A percentile compares a stretch with the other conserved stretches of the same genome.
phyloP scores from a whole-genome alignment of 2,113 vertebrate species.

The Chaetodon auriga region DNA sequence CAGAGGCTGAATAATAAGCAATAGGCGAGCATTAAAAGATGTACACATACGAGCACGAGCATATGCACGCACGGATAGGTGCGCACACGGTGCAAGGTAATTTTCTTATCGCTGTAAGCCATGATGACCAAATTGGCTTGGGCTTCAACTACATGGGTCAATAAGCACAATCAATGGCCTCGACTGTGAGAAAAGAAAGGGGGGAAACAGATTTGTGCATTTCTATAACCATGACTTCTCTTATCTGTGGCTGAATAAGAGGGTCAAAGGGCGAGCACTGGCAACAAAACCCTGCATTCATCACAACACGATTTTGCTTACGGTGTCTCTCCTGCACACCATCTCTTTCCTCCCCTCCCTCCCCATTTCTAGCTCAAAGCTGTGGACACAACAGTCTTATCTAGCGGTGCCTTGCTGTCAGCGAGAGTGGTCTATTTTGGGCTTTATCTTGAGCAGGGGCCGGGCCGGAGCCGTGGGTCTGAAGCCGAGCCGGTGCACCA shows the following conservation, averaged over 20 bases:
- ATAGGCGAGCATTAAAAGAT: constrained; percentile 8
- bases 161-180: constrained; percentile 69
- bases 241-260: constrained; percentile 59
- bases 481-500: constrained; percentile 64
- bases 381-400: constrained; percentile 80
- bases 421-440: constrained; percentile 79
- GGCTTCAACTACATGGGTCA: constrained; percentile 67
- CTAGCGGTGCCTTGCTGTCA: constrained; percentile 76
- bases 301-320: constrained; percentile 32
- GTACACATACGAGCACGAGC: background rate
- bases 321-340: constrained; percentile 8
- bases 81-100: constrained; percentile 27
- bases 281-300: constrained; percentile 29
- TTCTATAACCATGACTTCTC: constrained; percentile 36
- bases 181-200: constrained; percentile 39
- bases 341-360: background rate
- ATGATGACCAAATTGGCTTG: constrained; percentile 56
- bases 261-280: constrained; percentile 55
- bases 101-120: constrained; percentile 74
- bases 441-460: constrained; percentile 81
- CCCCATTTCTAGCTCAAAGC: constrained; percentile 54
- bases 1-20: constrained; percentile 46
- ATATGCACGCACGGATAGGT: background rate
- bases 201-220: constrained; percentile 31
- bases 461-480: constrained; percentile 69